Conservation (phyloP, 53 echinoderm and acorn worm genomes). For the Temnopleurus reevesii region DNA sequence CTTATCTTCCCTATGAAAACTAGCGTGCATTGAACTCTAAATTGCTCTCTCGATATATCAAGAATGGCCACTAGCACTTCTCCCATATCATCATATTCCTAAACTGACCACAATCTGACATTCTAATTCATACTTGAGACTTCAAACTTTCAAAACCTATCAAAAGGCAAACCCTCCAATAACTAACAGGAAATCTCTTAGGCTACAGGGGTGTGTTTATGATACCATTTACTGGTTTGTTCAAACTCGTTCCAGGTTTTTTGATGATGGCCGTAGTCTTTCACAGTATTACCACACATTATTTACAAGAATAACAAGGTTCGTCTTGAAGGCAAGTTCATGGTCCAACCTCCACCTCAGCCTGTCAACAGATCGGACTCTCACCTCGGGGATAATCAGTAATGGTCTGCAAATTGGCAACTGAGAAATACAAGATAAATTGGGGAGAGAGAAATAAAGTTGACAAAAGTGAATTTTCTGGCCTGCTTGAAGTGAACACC, state of each 20-base stretch:
- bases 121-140: not conserved
- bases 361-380: conserved; percentile 6
- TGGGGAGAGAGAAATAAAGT: not conserved
- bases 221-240: not conserved
- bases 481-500: not conserved
- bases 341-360: conserved; percentile 11
- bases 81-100: not conserved
- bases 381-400: not conserved
- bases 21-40: conserved; percentile 13
- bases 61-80: not conserved
- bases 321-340: not conserved
- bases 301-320: conserved; percentile 13
- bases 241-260: not conserved
- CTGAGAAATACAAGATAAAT: not conserved
- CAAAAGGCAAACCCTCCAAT: not conserved
- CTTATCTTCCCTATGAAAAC: too few relatives aligned
- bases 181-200: conserved; percentile 2
- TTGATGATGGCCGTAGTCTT: not conserved
- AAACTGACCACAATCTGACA: too few relatives aligned
- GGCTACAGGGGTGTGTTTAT: not conserved
- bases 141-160: not conserved
- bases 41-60: not conserved
- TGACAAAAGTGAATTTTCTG: not conserved
- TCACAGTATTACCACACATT: not conserved
- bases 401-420: not conserved